Evolutionary conservation across 2,888 invertebrate species (phyloP).

Genomic region (Listrodromus nycthemerus): DNA sequence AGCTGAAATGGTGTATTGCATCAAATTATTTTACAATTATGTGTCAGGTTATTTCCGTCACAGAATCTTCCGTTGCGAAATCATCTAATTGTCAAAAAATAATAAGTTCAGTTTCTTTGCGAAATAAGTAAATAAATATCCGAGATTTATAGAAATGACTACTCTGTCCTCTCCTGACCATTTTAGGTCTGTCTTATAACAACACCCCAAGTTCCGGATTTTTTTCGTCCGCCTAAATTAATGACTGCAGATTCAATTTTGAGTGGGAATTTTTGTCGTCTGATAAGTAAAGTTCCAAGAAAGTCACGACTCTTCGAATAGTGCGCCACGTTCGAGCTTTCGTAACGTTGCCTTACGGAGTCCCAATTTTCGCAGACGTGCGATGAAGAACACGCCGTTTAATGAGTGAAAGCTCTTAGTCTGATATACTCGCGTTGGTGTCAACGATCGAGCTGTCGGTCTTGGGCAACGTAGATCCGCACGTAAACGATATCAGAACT

Average conservation of each 20-base stretch:
- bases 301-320: not conserved
- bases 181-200: too few species aligned
- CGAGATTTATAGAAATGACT: too few species aligned
- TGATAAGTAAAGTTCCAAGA: not conserved
- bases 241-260: too few species aligned
- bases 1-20: not conserved
- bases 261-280: too few species aligned
- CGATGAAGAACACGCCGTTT: not conserved
- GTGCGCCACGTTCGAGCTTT: not conserved
- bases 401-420: not conserved
- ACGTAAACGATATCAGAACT: conserved; percentile 17
- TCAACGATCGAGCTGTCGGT: not conserved
- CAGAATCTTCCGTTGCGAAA: too few species aligned
- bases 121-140: too few species aligned
- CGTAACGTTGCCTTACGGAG: not conserved
- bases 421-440: not conserved
- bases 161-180: too few species aligned
- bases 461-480: not conserved
- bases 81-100: too few species aligned
- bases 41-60: too few species aligned
- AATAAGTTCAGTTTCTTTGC: too few species aligned
- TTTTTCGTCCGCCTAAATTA: not conserved
- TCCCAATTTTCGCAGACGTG: not conserved
- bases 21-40: too few species aligned
- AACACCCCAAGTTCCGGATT: not conserved